Conservation (phyloP, 2,797 vertebrate species). For the Crocodylus rhombifer region DNA sequence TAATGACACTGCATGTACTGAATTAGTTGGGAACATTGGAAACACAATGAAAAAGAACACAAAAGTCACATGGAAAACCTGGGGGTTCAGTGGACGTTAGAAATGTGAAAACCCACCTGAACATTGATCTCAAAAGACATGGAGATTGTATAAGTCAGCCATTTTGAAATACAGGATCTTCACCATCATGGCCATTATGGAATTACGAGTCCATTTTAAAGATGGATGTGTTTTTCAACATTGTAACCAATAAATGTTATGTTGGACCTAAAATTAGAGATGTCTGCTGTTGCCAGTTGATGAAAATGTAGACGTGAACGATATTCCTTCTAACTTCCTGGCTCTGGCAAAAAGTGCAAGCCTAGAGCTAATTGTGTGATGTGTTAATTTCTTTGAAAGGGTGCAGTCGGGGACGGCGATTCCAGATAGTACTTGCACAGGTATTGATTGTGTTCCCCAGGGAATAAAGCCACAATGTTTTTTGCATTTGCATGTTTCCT, state of each 20-base stretch:
- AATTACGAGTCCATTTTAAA: constrained; percentile 14
- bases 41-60: neutral
- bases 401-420: neutral
- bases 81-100: neutral
- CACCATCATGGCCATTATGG: neutral
- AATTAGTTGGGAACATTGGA: neutral
- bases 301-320: neutral
- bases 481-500: neutral
- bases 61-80: neutral
- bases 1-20: constrained; percentile 22
- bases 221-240: neutral
- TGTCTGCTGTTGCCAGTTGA: neutral
- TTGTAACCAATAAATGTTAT: neutral
- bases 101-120: neutral
- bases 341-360: neutral
- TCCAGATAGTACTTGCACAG: neutral
- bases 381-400: neutral
- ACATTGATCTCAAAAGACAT: neutral
- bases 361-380: neutral
- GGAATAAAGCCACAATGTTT: neutral
- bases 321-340: neutral
- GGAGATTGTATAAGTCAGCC: neutral
- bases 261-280: neutral
- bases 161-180: constrained; percentile 7
- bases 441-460: neutral